Base-by-base conservation (phyloP, 2,797 vertebrate genomes). In the Sarcoramphus papa region DNA sequence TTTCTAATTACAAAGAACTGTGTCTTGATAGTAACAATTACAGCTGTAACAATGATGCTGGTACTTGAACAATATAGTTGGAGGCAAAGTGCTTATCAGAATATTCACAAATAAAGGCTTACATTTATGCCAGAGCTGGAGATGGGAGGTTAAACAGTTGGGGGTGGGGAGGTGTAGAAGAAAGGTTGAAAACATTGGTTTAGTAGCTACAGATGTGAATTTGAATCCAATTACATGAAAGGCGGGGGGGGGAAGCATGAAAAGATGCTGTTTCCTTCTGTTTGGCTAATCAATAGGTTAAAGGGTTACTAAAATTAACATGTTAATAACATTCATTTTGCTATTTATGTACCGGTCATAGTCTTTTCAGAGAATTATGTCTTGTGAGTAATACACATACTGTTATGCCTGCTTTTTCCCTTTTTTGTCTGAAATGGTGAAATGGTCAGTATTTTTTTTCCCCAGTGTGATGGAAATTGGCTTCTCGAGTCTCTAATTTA, bases 1-100 rank as follows among this genome's bases (percentile, higher is more conserved):
- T 98, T 98, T 98, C 98, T 98, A 98, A 98, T 98, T 98, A 98
- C 98, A 98, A 98, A 98, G 98, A 98, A 96, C 98, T 96, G 97
- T 97, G 98, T 97, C 98, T 98, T 98, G 98, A 98, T 98, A 97
- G 98, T 98, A 98, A 98, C 98, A 98, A 98, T 98, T 98, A 98
- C 98, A 98, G 98, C 98, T 98, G 95, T 97, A 98, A 98, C 98
- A 98, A 98, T 98, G 97, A 98, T 97, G 97, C 98, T 72, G 81
- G 97, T 98, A 96, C 97, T 97, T 87, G 98, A 98, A 98, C 98
- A 98, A 98, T 98, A 96, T 97, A 67, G 95, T 98, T 95, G 93
- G 98, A 98, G 98, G 98, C 98, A 98, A 98, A 98, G 98, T 98
- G 96, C 98, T 98, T 98, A 98, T 98, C 95, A 76, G 96, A 98